Evolutionary conservation across 2,113 vertebrate genomes (phyloP), one percentile per base, ranked within the genome.

Genomic region (Reinhardtius hippoglossoides): DNA sequence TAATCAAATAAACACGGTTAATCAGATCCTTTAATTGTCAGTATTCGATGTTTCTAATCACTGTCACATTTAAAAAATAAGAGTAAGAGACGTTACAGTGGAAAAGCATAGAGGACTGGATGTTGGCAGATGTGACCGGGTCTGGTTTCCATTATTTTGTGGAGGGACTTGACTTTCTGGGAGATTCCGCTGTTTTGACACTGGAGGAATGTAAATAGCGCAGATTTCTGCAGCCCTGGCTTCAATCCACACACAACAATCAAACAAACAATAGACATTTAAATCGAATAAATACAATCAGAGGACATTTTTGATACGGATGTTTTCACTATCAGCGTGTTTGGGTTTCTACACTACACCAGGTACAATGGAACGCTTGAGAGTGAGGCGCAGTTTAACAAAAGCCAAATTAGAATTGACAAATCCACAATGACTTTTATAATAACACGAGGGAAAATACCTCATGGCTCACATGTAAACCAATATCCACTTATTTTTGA

Each of bases 101-200:
- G 42, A 71, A 68, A 24, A 27, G 60, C 55, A 63, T 44, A 55
- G 59, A 58, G 35, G 75, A 37, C 60, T 72, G 23, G 9, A 42
- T 0, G n/a, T 59, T 77, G 60, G 56, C 64, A 78, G 72, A 83
- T 74, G 73, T 65, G 84, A 21, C 44, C 0, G 12, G 24, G 82
- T 88, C 88, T 92, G 92, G 79, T 75, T 71, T 89, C 80, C 76
- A 92, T 93, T 92, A 90, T 81, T 83, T 64, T 88, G 77, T 54
- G 84, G 88, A 88, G 61, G 78, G 73, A 84, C 76, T 9, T 24
- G 67, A 81, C 63, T 87, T 90, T 89, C 67, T 42, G 88, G 87
- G 89, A 91, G 87, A 92, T 91, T 91, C 84, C 21, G 5, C 76
- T 90, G 89, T 90, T 90, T 90, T 90, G 89, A 88, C 80, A 78